Conservation (phyloP, 2,888 invertebrate genomes). For the Phalera bucephala region DNA sequence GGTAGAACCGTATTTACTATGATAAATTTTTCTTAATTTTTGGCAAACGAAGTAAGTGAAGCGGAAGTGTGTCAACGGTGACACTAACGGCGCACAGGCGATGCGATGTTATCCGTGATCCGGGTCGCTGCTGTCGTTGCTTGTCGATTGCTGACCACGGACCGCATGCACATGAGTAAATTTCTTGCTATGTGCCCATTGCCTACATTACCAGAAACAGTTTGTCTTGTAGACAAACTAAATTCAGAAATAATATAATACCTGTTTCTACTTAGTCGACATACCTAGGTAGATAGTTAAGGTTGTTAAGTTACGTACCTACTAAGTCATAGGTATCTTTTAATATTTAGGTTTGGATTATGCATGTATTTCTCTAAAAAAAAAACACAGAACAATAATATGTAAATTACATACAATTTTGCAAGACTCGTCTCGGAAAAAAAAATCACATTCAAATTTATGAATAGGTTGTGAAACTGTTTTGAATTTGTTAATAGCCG, state of each 20-base stretch:
- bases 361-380: too few relatives aligned
- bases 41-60: conserved; percentile 20
- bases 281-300: too few relatives aligned
- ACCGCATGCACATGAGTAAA: too few relatives aligned
- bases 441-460: background rate
- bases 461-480: background rate
- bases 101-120: conserved; percentile 62
- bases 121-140: conserved; percentile 56
- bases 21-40: too few relatives aligned
- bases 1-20: too few relatives aligned
- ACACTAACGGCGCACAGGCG: conserved; percentile 41
- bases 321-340: too few relatives aligned
- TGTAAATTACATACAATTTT: background rate
- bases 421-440: background rate
- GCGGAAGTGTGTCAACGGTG: conserved; percentile 29
- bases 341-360: too few relatives aligned
- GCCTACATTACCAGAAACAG: background rate
- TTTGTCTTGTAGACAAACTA: background rate
- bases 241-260: too few relatives aligned
- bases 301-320: too few relatives aligned
- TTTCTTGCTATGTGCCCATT: too few relatives aligned
- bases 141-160: conserved; percentile 12
- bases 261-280: too few relatives aligned
- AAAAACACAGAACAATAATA: too few relatives aligned
- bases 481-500: background rate